A percentile compares a stretch with the other conserved stretches of the same genome.
These are phyloP conservation scores for Andrena minutula DNA, from an alignment of 2,888 invertebrate species.

Conservation along the genomic window DNA sequence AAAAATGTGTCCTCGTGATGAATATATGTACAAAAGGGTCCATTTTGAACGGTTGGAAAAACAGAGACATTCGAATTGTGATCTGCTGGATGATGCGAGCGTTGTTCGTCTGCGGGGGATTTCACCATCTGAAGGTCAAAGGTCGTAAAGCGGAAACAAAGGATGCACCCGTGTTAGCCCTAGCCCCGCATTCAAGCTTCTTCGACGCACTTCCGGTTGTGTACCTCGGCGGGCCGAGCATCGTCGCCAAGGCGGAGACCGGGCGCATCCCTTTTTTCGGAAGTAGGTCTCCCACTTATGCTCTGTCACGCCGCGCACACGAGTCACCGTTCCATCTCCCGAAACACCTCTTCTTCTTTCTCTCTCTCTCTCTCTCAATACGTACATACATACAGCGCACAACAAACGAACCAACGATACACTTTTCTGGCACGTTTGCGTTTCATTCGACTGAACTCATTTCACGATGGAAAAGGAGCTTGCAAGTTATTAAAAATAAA, in stretches of 20 bases:
- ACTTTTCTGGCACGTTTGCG: background rate
- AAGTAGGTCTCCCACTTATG: constrained; percentile 88
- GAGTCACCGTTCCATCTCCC: constrained; percentile 34
- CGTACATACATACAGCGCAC: no score
- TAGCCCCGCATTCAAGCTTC: constrained; percentile 97
- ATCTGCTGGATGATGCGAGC: constrained; percentile 90
- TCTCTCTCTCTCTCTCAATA: background rate
- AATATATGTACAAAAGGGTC: background rate
- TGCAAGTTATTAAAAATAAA: no score
- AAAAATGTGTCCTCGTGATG: background rate
- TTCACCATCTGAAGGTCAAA: constrained; percentile 91
- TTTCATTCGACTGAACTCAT: background rate
- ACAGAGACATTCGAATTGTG: constrained; percentile 88
- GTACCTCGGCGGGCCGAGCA: constrained; percentile 93
- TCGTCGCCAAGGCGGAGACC: constrained; percentile 95
- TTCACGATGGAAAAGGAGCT: no score
- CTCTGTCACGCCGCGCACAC: constrained; percentile 41
- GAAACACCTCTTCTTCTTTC: background rate
- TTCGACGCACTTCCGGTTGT: constrained; percentile 95
- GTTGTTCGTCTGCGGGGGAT: constrained; percentile 93
- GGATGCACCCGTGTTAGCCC: constrained; percentile 94
- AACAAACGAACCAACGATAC: background rate
- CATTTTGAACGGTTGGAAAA: constrained; percentile 30
- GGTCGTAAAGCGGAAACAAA: constrained; percentile 88
- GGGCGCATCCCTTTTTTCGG: constrained; percentile 94